A percentile compares a stretch with the other conserved stretches of the same genome.
phyloP scores from a whole-genome alignment of 2,888 invertebrate species.

The Nomada lathburiana region DNA sequence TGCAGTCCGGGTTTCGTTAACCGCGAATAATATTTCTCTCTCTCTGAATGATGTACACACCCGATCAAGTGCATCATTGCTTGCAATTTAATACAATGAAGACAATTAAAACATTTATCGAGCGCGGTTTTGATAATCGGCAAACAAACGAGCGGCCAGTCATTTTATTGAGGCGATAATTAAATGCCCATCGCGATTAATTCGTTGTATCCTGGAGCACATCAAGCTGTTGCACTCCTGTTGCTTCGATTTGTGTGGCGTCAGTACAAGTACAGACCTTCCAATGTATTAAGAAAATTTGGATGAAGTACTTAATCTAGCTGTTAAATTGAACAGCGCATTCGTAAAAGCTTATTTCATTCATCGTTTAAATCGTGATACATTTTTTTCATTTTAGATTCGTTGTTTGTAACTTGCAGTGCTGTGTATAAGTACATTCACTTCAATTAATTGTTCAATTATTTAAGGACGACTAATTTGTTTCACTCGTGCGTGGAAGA shows the following conservation, averaged over 20 bases:
- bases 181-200: conserved; percentile 51
- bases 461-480: conserved; percentile 2
- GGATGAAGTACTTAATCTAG: too few relatives aligned
- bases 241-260: conserved; percentile 24
- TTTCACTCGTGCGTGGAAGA: too few relatives aligned
- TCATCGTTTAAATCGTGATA: too few relatives aligned
- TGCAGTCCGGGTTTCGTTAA: conserved; percentile 49
- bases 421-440: too few relatives aligned
- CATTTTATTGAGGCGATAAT: conserved; percentile 61
- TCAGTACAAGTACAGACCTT: too few relatives aligned
- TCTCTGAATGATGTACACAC: conserved; percentile 60
- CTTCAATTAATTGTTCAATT: conserved; percentile 13
- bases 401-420: too few relatives aligned
- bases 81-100: conserved; percentile 71
- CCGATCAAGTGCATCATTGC: conserved; percentile 68
- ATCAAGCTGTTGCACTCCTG: conserved; percentile 32
- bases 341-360: too few relatives aligned
- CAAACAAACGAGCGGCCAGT: conserved; percentile 64
- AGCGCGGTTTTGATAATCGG: conserved; percentile 66
- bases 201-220: conserved; percentile 34
- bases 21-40: conserved; percentile 67
- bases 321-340: too few relatives aligned
- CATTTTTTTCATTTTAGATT: too few relatives aligned
- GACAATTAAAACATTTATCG: conserved; percentile 71
- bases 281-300: too few relatives aligned